Base-by-base conservation (phyloP, 1,140 invertebrate species). In the Caerostris extrusa region DNA sequence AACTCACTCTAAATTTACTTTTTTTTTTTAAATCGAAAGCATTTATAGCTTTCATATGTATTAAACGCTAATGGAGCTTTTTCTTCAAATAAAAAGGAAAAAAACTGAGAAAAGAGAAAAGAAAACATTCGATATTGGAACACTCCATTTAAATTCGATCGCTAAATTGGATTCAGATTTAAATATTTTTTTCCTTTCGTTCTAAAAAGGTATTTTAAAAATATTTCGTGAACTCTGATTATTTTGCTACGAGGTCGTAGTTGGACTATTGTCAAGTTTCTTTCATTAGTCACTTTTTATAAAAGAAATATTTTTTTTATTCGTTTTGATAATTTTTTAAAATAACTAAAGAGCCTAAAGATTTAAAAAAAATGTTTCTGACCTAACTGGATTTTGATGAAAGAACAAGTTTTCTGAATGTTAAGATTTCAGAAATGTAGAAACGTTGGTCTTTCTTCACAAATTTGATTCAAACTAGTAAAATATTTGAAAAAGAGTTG, bases 151-250 rank as follows among this genome's bases (percentile, higher is more conserved):
- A 56, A 57, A 83, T 83, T 83, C 82, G 53, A 83, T 83, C 53
- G 6, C 82, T 83, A 83, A 83, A 83, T 83, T 83, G 82, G n/a
- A 83, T 83, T 58, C 53, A 83, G 53, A 57, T 83, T 83, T 83
- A 83, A 19, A 57, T 19, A 8, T 81, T 81, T 81, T 14, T 53
- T 19, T 19, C 5, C 34, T 83, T 56, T 83, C 57, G n/a, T 58
- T 57, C 55, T n/a, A 3, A n/a, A 83, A 56, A 6, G 10, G 12
- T 7, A 64, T 7, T 64, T 64, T 7, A 64, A 64, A n/a, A 56
- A 58, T 17, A 58, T 58, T n/a, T 83, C 19, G 0, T 57, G 19
- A 19, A 57, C 3, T 56, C 34, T 83, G 55, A 57, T 83, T 83
- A 83, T 83, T 58, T 34, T 55, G 53, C 3, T 83, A 5, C 14